These are phyloP conservation scores for Iphiclides podalirius DNA, from an alignment of 2,888 invertebrate species.

Conservation along the genomic window DNA sequence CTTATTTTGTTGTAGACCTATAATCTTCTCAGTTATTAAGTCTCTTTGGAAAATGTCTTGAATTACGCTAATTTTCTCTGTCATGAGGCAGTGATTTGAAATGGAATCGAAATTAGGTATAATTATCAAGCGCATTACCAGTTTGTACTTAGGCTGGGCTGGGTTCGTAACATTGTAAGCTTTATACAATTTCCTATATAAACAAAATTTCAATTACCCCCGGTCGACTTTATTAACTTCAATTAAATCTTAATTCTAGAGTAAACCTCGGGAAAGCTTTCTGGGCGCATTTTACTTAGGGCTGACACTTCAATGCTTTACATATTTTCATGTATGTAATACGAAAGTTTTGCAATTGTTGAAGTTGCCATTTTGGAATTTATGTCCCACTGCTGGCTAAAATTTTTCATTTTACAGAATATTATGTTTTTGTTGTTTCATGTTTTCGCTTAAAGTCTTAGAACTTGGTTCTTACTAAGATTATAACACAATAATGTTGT, in stretches of 20 bases:
- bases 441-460: too few relatives aligned
- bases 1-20: background rate
- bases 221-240: constrained; percentile 63
- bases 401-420: too few relatives aligned
- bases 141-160: constrained; percentile 40
- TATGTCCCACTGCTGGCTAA: too few relatives aligned
- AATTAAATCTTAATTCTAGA: constrained; percentile 70
- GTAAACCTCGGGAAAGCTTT: constrained; percentile 44
- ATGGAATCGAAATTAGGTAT: constrained; percentile 35
- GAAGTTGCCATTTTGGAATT: too few relatives aligned
- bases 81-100: background rate
- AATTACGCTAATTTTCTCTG: constrained; percentile 1
- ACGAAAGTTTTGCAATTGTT: too few relatives aligned
- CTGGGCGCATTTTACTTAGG: constrained; percentile 40
- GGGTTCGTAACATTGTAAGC: constrained; percentile 59
- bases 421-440: too few relatives aligned
- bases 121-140: constrained; percentile 41
- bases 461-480: too few relatives aligned
- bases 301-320: constrained; percentile 43
- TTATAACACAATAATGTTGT: too few relatives aligned
- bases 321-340: too few relatives aligned
- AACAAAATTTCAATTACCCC: constrained; percentile 71
- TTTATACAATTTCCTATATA: constrained; percentile 49
- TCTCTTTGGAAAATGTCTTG: background rate
- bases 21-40: background rate